Evolutionary conservation across 1,140 invertebrate species (phyloP).

Genomic region (Pygmarrhopalites habei): DNA sequence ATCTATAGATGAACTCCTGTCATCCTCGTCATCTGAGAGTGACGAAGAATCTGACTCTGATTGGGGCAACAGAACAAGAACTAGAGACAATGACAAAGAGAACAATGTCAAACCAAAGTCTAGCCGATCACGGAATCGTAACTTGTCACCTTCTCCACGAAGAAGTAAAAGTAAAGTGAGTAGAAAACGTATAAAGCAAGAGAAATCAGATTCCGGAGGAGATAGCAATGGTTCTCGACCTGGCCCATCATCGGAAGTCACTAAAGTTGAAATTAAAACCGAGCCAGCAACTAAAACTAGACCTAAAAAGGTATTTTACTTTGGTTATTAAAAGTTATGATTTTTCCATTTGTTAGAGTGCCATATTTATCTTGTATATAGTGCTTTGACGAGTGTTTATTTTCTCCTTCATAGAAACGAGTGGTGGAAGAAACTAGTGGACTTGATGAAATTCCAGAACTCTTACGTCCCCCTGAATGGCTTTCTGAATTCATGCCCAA

Average conservation of each 20-base stretch:
- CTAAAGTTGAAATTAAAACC: neutral
- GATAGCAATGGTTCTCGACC: conserved; percentile 30
- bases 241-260: conserved; percentile 27
- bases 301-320: conserved; percentile 9
- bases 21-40: conserved; percentile 14
- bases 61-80: conserved; percentile 19
- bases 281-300: neutral
- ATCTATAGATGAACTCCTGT: neutral
- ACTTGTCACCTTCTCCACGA: conserved; percentile 12
- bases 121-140: conserved; percentile 3
- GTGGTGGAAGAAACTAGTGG: conserved; percentile 21
- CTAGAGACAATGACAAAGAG: conserved; percentile 1
- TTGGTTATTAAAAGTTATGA: too few relatives aligned
- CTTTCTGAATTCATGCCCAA: conserved; percentile 82
- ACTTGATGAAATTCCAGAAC: conserved; percentile 61
- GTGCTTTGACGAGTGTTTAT: too few relatives aligned
- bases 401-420: conserved; percentile 23
- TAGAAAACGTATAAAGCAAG: conserved; percentile 16
- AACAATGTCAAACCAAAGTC: neutral
- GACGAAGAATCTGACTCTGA: conserved; percentile 33
- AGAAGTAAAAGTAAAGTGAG: neutral
- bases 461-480: conserved; percentile 86
- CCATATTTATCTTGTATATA: too few relatives aligned
- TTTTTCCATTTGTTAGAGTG: too few relatives aligned
- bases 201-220: conserved; percentile 20